phyloP scores from a whole-genome alignment of 2,113 vertebrate genomes.

The Sylvietta virens region DNA sequence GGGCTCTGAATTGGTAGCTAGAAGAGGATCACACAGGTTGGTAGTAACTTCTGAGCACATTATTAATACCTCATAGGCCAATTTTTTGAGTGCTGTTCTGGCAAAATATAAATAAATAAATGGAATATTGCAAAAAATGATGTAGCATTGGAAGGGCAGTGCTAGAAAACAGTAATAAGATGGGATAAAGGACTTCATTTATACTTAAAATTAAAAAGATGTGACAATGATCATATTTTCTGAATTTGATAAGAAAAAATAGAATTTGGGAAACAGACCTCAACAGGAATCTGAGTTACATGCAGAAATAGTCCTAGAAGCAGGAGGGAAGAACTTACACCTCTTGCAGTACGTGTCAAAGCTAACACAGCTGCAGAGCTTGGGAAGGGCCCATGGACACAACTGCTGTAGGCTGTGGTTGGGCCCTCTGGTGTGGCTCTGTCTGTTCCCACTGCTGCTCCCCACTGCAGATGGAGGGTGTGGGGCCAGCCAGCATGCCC shows the following conservation, averaged over 20 bases:
- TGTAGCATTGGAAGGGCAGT: not conserved
- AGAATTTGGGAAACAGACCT: not conserved
- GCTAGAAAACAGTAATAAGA: not conserved
- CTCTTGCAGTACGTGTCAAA: not conserved
- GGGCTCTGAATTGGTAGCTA: not conserved
- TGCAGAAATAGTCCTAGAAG: not conserved
- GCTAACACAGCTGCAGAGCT: not conserved
- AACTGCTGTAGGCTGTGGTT: accelerated
- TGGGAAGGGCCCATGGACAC: not conserved
- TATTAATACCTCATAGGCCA: not conserved
- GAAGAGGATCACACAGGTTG: not conserved
- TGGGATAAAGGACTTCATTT: not conserved
- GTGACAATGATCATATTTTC: not conserved
- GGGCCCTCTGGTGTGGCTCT: not conserved
- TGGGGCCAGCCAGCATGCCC: not conserved
- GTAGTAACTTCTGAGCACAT: not conserved
- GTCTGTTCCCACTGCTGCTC: not conserved
- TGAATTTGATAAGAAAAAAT: not conserved
- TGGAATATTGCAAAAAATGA: not conserved
- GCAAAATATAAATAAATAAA: not conserved
- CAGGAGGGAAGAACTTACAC: not conserved
- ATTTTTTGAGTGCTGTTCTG: not conserved
- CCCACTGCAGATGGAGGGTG: not conserved
- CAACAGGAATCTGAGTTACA: not conserved
- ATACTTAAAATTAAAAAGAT: not conserved